Evolutionary conservation across 2,888 invertebrate genomes (phyloP).

Genomic region (Xestia ashworthii): DNA sequence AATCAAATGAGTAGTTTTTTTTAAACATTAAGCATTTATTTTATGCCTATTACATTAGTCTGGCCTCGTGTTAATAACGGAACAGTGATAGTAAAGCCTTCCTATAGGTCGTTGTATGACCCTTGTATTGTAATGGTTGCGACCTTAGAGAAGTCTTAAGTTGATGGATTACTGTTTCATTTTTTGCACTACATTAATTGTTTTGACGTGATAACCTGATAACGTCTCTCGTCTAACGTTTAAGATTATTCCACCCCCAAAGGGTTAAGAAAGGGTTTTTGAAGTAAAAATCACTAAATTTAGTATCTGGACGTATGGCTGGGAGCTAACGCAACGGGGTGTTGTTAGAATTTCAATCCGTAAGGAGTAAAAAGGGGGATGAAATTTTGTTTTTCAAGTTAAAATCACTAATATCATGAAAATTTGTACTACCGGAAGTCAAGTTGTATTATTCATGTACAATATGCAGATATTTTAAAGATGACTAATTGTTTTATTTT

Average conservation of each 20-base stretch:
- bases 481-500: neutral
- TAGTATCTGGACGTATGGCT: too few species aligned
- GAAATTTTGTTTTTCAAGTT: too few species aligned
- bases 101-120: slow-evolving; percentile 49
- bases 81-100: slow-evolving; percentile 59
- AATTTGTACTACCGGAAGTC: neutral
- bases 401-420: too few species aligned
- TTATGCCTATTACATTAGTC: slow-evolving; percentile 35
- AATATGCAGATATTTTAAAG: slow-evolving; percentile 10
- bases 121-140: slow-evolving; percentile 32
- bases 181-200: slow-evolving; percentile 14
- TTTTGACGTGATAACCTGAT: too few species aligned
- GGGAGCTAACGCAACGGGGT: too few species aligned
- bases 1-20: neutral
- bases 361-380: too few species aligned
- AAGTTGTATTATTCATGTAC: neutral
- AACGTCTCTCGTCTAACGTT: too few species aligned
- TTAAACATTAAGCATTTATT: slow-evolving; percentile 4
- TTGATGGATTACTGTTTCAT: slow-evolving; percentile 34
- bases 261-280: too few species aligned
- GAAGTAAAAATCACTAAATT: too few species aligned
- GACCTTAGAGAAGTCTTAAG: slow-evolving; percentile 41
- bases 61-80: slow-evolving; percentile 55
- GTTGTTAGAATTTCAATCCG: too few species aligned
- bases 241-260: too few species aligned